Evolutionary conservation across 1,140 invertebrate species (phyloP).

Genomic region (Drosophila ogumai): DNA sequence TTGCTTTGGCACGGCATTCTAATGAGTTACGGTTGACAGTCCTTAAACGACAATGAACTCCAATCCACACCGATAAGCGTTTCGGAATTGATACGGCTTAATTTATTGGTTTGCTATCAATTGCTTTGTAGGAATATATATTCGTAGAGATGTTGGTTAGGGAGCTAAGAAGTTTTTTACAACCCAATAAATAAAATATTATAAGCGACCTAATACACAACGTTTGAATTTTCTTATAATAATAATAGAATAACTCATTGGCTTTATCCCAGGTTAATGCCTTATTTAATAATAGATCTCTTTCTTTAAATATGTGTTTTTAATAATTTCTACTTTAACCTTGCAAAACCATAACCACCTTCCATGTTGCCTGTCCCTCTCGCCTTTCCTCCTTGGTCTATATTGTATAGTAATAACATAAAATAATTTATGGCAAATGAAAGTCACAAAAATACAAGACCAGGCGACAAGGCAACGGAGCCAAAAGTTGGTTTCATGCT

Average conservation of each 20-base stretch:
- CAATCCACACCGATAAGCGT: not conserved
- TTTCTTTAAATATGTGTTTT: not conserved
- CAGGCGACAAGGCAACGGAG: conserved; percentile 26
- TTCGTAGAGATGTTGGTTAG: not conserved
- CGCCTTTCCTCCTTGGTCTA: conserved; percentile 27
- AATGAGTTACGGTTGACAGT: conserved; percentile 13
- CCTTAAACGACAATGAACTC: not conserved
- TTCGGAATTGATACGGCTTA: not conserved
- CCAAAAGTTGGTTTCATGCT: conserved; percentile 55
- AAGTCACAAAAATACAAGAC: conserved; percentile 74
- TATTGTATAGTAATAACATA: conserved; percentile 80
- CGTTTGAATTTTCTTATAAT: too few relatives aligned
- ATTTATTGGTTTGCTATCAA: conserved; percentile 12
- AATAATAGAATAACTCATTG: too few relatives aligned
- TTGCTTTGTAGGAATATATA: not conserved
- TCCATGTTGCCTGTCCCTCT: not conserved
- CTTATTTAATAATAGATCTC: not conserved
- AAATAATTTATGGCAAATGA: conserved; percentile 79
- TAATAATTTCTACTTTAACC: conserved; percentile 27
- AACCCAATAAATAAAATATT: not conserved
- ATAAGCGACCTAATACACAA: not conserved
- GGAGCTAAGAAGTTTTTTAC: not conserved
- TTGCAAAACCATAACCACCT: conserved; percentile 6
- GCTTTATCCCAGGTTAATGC: too few relatives aligned
- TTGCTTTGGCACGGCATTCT: conserved; percentile 13